phyloP scores from a whole-genome alignment of 2,113 vertebrate species.

The Marcusenius ussheri region DNA sequence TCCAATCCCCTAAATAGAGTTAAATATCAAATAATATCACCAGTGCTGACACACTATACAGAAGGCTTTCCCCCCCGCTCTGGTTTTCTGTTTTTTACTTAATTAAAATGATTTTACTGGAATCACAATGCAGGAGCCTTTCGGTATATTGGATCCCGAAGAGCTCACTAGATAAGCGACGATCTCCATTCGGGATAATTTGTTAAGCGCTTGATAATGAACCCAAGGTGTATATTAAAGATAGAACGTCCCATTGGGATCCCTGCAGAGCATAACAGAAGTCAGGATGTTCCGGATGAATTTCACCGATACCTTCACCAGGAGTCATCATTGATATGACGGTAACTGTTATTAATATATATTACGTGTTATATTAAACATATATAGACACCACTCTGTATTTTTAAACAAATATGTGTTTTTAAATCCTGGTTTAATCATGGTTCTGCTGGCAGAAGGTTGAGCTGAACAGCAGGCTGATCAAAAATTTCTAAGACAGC shows the following conservation, averaged over 20 bases:
- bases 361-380: not conserved
- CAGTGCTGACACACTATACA: not conserved
- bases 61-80: not conserved
- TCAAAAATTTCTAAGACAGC: too few relatives aligned
- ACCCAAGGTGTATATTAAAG: not conserved
- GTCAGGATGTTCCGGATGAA: not conserved
- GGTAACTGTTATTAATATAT: not conserved
- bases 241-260: not conserved
- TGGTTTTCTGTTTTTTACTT: not conserved
- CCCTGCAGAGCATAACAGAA: not conserved
- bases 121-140: not conserved
- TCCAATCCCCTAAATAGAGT: not conserved
- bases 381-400: not conserved
- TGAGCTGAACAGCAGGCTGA: too few relatives aligned
- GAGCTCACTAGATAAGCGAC: not conserved
- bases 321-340: not conserved
- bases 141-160: not conserved
- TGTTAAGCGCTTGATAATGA: not conserved
- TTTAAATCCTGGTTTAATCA: too few relatives aligned
- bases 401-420: too few relatives aligned
- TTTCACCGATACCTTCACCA: not conserved
- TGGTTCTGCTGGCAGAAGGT: too few relatives aligned
- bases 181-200: not conserved
- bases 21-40: not conserved
- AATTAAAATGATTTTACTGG: not conserved